phyloP scores from a whole-genome alignment of 2,888 invertebrate genomes.

The Imbricaverruca yamaguchii region DNA sequence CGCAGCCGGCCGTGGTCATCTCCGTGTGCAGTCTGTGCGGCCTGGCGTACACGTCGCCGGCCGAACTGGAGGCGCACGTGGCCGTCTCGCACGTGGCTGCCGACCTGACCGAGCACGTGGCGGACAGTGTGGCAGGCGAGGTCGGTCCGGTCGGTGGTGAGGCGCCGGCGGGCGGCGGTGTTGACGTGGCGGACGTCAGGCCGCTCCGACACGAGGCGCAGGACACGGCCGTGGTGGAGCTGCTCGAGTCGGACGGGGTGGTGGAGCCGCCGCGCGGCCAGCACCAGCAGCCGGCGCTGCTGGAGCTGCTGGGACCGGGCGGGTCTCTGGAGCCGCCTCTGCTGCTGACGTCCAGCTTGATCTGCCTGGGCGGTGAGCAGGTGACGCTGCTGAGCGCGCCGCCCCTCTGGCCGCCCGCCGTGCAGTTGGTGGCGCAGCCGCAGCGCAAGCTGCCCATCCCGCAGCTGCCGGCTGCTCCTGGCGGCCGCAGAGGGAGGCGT shows the following conservation, averaged over 20 bases:
- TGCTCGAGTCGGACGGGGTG: neutral
- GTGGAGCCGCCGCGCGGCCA: neutral
- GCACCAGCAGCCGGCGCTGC: neutral
- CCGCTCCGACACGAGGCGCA: neutral
- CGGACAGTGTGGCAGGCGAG: neutral
- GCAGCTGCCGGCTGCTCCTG: neutral
- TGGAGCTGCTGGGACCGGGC: too few species aligned
- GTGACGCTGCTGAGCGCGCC: neutral
- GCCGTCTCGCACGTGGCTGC: neutral
- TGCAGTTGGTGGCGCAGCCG: neutral
- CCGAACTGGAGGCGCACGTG: too few species aligned
- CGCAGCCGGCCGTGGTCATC: too few species aligned
- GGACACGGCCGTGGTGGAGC: neutral
- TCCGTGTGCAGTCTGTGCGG: too few species aligned
- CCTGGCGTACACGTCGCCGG: too few species aligned
- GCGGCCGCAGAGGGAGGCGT: neutral
- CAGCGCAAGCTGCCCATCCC: neutral
- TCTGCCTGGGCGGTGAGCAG: neutral
- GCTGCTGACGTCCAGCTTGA: neutral
- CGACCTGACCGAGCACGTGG: neutral
- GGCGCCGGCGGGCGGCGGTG: neutral
- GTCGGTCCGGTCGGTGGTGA: neutral
- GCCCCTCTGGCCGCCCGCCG: neutral
- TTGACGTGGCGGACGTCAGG: neutral
- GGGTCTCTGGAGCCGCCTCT: neutral